Evolutionary conservation across 2,888 invertebrate genomes (phyloP).

Genomic region (Zele albiditarsus): DNA sequence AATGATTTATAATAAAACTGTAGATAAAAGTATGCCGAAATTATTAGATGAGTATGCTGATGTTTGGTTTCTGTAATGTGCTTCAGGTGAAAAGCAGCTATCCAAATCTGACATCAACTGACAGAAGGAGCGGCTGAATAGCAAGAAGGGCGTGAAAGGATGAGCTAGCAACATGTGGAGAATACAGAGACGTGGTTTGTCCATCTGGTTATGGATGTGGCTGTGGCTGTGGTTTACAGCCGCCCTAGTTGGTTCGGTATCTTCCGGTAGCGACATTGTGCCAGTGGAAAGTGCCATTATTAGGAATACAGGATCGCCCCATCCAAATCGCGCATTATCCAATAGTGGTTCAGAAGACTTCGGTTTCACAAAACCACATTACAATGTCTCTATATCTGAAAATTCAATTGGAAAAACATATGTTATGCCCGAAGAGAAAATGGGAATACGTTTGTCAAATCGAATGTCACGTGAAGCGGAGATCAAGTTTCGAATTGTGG

Average conservation of each 20-base stretch:
- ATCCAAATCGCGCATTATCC: conserved; percentile 33
- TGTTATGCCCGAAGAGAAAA: conserved; percentile 83
- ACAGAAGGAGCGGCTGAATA: conserved; percentile 22
- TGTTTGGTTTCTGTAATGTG: conserved; percentile 35
- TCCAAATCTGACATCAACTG: conserved; percentile 24
- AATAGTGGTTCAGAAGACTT: conserved; percentile 71
- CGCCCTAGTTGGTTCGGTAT: conserved; percentile 61
- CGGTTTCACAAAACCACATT: conserved; percentile 82
- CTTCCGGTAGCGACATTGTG: conserved; percentile 51
- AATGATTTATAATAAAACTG: background rate
- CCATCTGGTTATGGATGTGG: conserved; percentile 70
- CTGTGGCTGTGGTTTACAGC: conserved; percentile 69
- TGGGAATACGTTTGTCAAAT: conserved; percentile 81
- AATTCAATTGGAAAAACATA: conserved; percentile 94
- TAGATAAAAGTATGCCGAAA: background rate
- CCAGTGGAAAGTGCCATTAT: conserved; percentile 41
- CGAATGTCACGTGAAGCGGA: conserved; percentile 70
- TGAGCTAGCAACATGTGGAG: conserved; percentile 71
- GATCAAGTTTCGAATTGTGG: conserved; percentile 89
- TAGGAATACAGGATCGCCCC: conserved; percentile 18
- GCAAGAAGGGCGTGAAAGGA: conserved; percentile 52
- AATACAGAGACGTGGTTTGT: conserved; percentile 68
- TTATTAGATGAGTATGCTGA: background rate
- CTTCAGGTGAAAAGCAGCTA: conserved; percentile 52
- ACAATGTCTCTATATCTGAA: conserved; percentile 94